phyloP scores from a whole-genome alignment of 2,113 vertebrate genomes.

The Chamaetylas fuelleborni region DNA sequence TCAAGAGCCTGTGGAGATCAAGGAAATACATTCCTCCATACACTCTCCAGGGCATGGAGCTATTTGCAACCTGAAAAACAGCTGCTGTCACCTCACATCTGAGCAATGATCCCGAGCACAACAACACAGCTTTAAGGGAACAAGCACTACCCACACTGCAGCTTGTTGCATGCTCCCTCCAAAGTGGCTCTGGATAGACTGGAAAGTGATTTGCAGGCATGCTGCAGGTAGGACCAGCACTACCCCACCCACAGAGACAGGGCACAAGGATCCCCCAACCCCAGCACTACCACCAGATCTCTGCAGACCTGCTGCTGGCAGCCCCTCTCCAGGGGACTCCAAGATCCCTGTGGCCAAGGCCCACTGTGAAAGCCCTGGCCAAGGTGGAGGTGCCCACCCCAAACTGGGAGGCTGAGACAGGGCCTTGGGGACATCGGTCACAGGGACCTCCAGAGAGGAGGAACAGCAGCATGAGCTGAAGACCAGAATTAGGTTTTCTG shows the following conservation, averaged over 20 bases:
- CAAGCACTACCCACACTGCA: not conserved
- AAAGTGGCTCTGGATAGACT: accelerated
- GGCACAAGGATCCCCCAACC: not conserved
- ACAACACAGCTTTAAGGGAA: not conserved
- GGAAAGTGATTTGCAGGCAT: accelerated
- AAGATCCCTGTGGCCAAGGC: not conserved
- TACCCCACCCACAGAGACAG: not conserved
- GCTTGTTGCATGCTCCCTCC: not conserved
- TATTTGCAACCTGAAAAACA: constrained; percentile 19
- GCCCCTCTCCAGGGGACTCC: not conserved
- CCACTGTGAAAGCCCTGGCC: not conserved
- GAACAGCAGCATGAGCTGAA: not conserved
- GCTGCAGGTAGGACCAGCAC: not conserved
- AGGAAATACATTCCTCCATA: not conserved
- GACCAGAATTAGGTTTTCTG: not conserved
- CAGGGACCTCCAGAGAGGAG: not conserved
- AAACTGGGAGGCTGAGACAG: accelerated
- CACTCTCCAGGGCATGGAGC: not conserved
- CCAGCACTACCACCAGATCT: not conserved
- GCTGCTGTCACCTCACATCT: not conserved
- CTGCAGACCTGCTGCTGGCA: not conserved
- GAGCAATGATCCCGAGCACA: not conserved
- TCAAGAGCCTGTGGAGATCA: not conserved
- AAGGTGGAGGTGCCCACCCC: not conserved
- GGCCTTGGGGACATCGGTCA: not conserved